phyloP scores from a whole-genome alignment of 2,888 invertebrate genomes.

The Poecilobothrus nobilitatus region DNA sequence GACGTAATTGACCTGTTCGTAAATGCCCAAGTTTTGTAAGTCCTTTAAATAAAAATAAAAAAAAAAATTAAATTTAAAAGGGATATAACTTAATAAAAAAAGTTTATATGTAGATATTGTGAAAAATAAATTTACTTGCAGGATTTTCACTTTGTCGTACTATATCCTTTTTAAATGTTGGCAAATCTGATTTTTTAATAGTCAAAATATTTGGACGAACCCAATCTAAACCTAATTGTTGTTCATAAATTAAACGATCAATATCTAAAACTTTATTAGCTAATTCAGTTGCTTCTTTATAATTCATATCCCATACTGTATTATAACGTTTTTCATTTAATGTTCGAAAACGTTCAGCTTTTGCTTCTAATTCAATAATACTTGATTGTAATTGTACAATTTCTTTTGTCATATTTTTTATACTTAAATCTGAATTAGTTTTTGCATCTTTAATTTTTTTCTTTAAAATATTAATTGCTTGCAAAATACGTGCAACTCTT shows the following conservation, averaged over 20 bases:
- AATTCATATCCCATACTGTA: conserved; percentile 56
- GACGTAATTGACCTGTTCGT: not conserved
- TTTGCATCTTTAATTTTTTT: conserved; percentile 58
- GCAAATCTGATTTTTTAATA: conserved; percentile 43
- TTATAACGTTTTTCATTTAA: conserved; percentile 53
- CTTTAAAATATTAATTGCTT: conserved; percentile 57
- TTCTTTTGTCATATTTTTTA: conserved; percentile 59
- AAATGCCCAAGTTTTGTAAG: not conserved
- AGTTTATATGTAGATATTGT: no score
- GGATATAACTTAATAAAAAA: no score
- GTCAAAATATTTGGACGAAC: conserved; percentile 41
- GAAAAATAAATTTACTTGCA: not conserved
- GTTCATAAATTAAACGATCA: conserved; percentile 55
- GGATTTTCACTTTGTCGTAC: conserved; percentile 3
- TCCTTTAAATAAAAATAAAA: not conserved
- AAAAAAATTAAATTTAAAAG: no score
- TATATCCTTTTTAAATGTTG: conserved; percentile 39
- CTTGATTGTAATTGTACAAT: conserved; percentile 56
- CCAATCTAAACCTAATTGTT: conserved; percentile 54
- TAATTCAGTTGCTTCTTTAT: conserved; percentile 45
- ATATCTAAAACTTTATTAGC: conserved; percentile 49
- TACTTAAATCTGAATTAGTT: conserved; percentile 55
- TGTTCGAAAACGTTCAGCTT: conserved; percentile 56
- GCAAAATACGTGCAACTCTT: conserved; percentile 66
- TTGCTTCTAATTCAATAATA: conserved; percentile 61